Base-by-base conservation (phyloP, 2,888 invertebrate genomes). In the Hypolimnas misippus region DNA sequence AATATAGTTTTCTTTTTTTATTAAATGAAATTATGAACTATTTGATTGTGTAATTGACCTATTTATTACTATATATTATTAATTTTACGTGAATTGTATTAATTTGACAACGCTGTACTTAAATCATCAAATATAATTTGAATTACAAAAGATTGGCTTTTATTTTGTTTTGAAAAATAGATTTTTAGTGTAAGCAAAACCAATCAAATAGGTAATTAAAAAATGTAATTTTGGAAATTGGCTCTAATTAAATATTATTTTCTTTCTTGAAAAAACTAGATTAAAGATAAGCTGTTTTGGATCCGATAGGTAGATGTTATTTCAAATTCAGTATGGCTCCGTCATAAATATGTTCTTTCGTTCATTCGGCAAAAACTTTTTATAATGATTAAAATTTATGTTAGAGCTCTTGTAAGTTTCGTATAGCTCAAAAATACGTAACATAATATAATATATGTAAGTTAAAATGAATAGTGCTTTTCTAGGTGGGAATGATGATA, bases 401-500 rank as follows among this genome's bases (percentile, higher is more conserved):
- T 90, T 66, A 86, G 90, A 68, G 89, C 73, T n/a, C 71, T 89
- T 67, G 90, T 90, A 75, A 83, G 89, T 79, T 57, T 21, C 17
- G n/a, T n/a, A n/a, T n/a, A n/a, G 7, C 3, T 44, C 21, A 10
- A 33, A 54, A 50, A 52, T 55, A 35, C 2, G 12, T 38, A 12
- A 40, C 17, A 17, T 57, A 35, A 44, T 42, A n/a, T 44, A 14
- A 29, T 7, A 29, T 29, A n/a, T 7, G 14, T 29, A 7, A 46
- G 10, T n/a, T 29, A 14, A 1, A 29, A n/a, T 38, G 19, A 42
- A 31, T 52, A 25, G 16, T 57, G 65, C 44, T 62, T 66, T 80
- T 79, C 31, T 73, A 84, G 84, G 82, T 89, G 56, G 81, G 95
- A 87, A 92, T 78, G 81, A 94, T 87, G 87, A 95, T 78, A 75